Base-by-base conservation (phyloP, 2,888 invertebrate genomes). In the Lingula anatina region DNA sequence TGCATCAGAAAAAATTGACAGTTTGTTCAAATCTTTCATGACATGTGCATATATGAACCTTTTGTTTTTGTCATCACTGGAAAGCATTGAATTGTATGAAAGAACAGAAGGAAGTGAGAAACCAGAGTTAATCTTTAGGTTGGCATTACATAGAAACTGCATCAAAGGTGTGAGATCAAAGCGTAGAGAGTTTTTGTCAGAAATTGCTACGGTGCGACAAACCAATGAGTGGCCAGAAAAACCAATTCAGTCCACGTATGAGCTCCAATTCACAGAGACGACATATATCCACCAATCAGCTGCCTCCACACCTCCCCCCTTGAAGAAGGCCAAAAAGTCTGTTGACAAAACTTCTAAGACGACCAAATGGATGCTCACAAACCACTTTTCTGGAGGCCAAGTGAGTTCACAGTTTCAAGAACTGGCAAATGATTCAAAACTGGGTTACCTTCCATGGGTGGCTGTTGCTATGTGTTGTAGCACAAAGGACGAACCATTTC, bases 61-160 rank as follows among this genome's bases (percentile, higher is more conserved):
- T n/a, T 25, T 72, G 2, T 73, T 73, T 48, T 56, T 72, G 12
- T 68, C 62, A 46, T 59, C 54, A 25, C 49, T 74, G 7, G 63
- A 64, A 46, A 49, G 46, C 20, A 59, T 72, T 7, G 56, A 65
- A 23, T 27, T 72, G 24, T 58, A 57, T 44, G 15, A 12, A 31
- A 9, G 31, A 9, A 15, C 9, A 15, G 31, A 9, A 31, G 9
- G 31, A 9, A 15, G 15, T 31, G 9, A 31, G 31, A 9, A 31
- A 15, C 31, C 31, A 31, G 15, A 31, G 9, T 12, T 31, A 15
- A 12, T 31, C 31, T 31, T 31, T 15, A 31, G 15, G 15, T 9
- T 31, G 31, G 31, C 9, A 31, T 31, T 31, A 31, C 15, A 9
- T 31, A 15, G 15, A 31, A 31, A 31, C 15, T 31, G 31, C 31